These are phyloP conservation scores for Diachasma alloeum DNA, from an alignment of 1,140 invertebrate species.

Conservation along the genomic window DNA sequence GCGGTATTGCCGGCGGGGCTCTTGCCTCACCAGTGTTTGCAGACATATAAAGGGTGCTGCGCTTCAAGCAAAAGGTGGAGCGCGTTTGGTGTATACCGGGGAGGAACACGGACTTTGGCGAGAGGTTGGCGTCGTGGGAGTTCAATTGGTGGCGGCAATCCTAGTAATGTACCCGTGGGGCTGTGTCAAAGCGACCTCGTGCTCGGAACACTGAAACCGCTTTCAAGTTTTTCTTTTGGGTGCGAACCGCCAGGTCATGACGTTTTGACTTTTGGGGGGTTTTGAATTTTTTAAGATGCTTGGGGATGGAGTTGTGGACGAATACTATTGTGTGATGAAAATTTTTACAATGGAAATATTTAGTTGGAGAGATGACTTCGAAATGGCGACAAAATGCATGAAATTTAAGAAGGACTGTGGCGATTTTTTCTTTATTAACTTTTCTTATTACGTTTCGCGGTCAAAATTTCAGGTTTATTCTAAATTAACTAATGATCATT, in stretches of 20 bases:
- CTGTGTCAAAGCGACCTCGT: constrained; percentile 54
- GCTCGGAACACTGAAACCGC: neutral
- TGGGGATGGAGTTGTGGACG: too few relatives aligned
- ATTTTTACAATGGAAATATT: too few relatives aligned
- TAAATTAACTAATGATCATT: too few relatives aligned
- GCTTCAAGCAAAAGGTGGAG: neutral
- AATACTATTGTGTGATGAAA: too few relatives aligned
- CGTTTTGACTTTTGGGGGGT: neutral
- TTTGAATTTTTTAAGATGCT: neutral
- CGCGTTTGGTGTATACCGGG: neutral
- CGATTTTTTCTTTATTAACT: too few relatives aligned
- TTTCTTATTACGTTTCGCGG: too few relatives aligned
- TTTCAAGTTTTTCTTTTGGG: neutral
- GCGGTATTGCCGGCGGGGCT: neutral
- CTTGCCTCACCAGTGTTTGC: neutral
- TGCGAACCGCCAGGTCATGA: neutral
- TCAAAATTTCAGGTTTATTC: too few relatives aligned
- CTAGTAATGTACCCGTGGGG: constrained; percentile 63
- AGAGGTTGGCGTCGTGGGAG: constrained; percentile 28
- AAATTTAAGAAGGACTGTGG: too few relatives aligned
- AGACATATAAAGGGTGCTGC: constrained; percentile 8
- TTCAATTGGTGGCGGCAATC: constrained; percentile 51
- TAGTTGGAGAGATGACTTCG: too few relatives aligned
- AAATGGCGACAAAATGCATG: too few relatives aligned
- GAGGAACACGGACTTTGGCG: constrained; percentile 9